Base-by-base conservation (phyloP, 2,113 vertebrate species). In the Paradoxurus hermaphroditus region DNA sequence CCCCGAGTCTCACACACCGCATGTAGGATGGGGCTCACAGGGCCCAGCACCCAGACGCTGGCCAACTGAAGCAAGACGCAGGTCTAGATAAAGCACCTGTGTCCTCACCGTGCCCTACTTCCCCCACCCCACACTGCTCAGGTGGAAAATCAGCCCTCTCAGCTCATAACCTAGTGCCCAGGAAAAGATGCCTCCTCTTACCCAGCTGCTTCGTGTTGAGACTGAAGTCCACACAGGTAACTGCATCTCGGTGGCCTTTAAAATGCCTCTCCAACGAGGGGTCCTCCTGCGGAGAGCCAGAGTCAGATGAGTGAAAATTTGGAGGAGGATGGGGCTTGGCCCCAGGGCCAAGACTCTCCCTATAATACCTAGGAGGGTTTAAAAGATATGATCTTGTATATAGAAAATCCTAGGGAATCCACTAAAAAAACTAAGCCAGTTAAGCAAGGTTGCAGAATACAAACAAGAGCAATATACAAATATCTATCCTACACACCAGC, bases 161-260 rank as follows among this genome's bases (percentile, higher is more conserved):
- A 27, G 79, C 5, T 63, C 29, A n/a, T 19, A 36, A 29, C 14
- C 46, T 21, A 49, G 51, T 10, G 16, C 21, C 67, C 19, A 15
- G 85, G 44, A 83, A 6, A 41, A 12, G 86, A 56, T 23, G 63
- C 41, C 86, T 87, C 79, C 70, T 86, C 97, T 99, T 99, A 99
- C 99, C 99, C 18, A 99, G 97, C 86, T 99, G 99, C 97, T 99
- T 99, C 97, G 98, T 99, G 98, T 99, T 99, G 90, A 98, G 85
- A 96, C 98, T 99, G 98, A 99, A 99, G 98, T 99, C 99, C 97
- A 99, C 99, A 3, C 99, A 99, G 10, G 99, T 99, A 94, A 99
- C 93, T 0, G 99, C 98, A 98, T 99, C 99, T 98, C 99, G 99
- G 98, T 99, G 99, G 93, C 99, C 99, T 97, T 99, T 99, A 97